Evolutionary conservation across 1,140 invertebrate genomes (phyloP).

Genomic region (Lordiphosa collinella): DNA sequence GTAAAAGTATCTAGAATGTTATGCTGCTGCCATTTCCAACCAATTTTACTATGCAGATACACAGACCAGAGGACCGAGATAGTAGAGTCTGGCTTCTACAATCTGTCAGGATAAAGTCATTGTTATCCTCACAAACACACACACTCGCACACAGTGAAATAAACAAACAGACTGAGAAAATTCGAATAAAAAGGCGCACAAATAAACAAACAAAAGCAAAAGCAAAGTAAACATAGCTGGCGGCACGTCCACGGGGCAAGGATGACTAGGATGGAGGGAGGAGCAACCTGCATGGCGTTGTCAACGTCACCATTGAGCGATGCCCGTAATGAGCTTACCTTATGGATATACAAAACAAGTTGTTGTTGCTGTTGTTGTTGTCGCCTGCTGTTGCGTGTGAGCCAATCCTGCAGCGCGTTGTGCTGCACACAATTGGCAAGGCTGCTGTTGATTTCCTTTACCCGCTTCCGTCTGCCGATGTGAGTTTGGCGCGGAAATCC

Average conservation of each 20-base stretch:
- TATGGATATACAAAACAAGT: constrained; percentile 59
- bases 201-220: constrained; percentile 65
- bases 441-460: constrained; percentile 48
- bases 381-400: constrained; percentile 18
- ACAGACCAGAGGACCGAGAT: constrained; percentile 16
- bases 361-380: constrained; percentile 24
- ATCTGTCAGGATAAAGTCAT: constrained; percentile 75
- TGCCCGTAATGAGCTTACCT: constrained; percentile 70
- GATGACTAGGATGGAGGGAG: constrained; percentile 10
- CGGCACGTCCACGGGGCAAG: constrained; percentile 65
- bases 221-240: constrained; percentile 66
- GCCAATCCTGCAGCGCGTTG: constrained; percentile 58
- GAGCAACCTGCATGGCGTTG: constrained; percentile 26
- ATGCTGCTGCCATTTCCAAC: too few species aligned
- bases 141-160: constrained; percentile 9
- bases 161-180: constrained; percentile 47
- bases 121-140: constrained; percentile 48
- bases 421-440: constrained; percentile 70
- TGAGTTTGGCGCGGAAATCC: constrained; percentile 65
- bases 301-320: constrained; percentile 42
- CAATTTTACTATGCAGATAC: too few species aligned
- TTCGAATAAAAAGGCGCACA: constrained; percentile 45
- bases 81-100: constrained; percentile 32
- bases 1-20: too few species aligned
- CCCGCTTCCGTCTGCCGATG: constrained; percentile 44